A percentile compares a stretch with the other conserved stretches of the same genome.
These are phyloP conservation scores for Myathropa florea DNA, from an alignment of 2,888 invertebrate species.

Conservation along the genomic window DNA sequence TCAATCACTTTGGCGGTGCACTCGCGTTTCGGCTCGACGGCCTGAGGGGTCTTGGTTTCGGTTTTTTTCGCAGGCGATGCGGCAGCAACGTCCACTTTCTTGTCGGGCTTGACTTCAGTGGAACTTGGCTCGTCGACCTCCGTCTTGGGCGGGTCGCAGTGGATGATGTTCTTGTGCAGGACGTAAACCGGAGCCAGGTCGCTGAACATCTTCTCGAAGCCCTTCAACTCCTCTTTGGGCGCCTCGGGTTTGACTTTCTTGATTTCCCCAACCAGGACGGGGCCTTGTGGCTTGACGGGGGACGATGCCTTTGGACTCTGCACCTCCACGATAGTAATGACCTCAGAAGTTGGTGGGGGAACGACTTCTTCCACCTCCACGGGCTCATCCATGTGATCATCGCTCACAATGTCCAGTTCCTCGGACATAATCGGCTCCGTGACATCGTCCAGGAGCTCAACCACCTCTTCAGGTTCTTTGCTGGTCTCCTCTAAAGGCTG, in stretches of 20 bases:
- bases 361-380: slow-evolving; percentile 7
- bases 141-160: slow-evolving; percentile 54
- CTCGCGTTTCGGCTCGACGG: slow-evolving; percentile 46
- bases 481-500: too few relatives aligned
- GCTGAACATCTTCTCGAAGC: slow-evolving; percentile 54
- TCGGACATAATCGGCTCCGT: not conserved
- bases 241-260: slow-evolving; percentile 1
- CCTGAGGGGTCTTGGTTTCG: not conserved
- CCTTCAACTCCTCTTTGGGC: slow-evolving; percentile 26
- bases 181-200: slow-evolving; percentile 54
- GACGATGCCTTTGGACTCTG: not conserved
- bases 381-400: not conserved
- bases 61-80: not conserved
- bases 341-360: not conserved
- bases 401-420: not conserved
- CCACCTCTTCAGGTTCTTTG: not conserved
- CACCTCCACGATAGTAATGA: slow-evolving; percentile 20
- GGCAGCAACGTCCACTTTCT: not conserved
- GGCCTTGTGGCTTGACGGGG: not conserved
- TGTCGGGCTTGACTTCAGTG: not conserved
- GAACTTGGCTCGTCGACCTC: not conserved
- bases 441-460: not conserved
- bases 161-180: slow-evolving; percentile 58
- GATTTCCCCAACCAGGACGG: slow-evolving; percentile 9
- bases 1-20: slow-evolving; percentile 64